phyloP scores from a whole-genome alignment of 2,113 vertebrate species.

The Chaenocephalus aceratus region DNA sequence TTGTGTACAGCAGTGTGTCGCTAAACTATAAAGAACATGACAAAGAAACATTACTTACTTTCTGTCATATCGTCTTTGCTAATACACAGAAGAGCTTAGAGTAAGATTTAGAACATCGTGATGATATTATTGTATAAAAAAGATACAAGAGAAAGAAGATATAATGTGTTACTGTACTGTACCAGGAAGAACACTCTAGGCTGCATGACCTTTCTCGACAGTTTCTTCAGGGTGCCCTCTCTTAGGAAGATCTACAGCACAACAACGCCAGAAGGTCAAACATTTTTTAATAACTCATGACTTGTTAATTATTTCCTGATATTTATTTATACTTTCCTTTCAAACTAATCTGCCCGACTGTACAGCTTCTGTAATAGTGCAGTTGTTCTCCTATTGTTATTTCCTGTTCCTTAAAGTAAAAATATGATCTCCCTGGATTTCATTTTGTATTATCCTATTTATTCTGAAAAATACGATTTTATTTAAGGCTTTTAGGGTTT shows the following conservation, averaged over 20 bases:
- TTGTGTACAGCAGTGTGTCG: conserved; percentile 93
- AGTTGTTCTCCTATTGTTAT: neutral
- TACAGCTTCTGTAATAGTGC: neutral
- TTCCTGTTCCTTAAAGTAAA: neutral
- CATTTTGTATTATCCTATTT: neutral
- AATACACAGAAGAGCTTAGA: neutral
- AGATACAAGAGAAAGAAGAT: neutral
- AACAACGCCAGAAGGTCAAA: neutral
- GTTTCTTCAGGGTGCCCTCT: conserved; percentile 95
- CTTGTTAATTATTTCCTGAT: too few species aligned
- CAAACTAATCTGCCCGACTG: too few species aligned
- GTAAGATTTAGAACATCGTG: neutral
- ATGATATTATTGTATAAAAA: neutral
- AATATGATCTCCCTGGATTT: neutral
- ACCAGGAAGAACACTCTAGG: conserved; percentile 98
- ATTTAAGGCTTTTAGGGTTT: neutral
- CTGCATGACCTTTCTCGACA: conserved; percentile 97
- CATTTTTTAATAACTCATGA: too few species aligned
- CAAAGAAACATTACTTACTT: neutral
- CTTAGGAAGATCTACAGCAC: conserved; percentile 91
- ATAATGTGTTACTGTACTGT: conserved; percentile 66
- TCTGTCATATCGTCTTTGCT: neutral
- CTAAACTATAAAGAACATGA: conserved; percentile 88
- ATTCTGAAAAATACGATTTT: neutral
- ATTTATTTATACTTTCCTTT: too few species aligned